A percentile compares a stretch with the other conserved stretches of the same genome.
phyloP scores from a whole-genome alignment of 1,140 invertebrate species.

The Leptonema lineaticorne region DNA sequence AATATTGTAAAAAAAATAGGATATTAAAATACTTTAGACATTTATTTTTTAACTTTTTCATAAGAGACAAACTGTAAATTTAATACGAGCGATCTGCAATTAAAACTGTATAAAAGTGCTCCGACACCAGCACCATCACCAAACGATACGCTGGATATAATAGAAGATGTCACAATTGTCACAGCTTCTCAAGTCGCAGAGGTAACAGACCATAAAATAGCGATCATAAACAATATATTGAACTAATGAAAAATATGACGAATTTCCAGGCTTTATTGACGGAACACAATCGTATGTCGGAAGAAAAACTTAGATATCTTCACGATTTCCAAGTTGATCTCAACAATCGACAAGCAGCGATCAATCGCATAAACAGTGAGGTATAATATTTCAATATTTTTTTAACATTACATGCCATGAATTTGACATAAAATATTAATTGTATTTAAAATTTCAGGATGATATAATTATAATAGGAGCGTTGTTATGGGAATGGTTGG shows the following conservation, averaged over 20 bases:
- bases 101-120: not conserved
- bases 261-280: conserved; percentile 49
- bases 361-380: conserved; percentile 66
- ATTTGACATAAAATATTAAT: not conserved
- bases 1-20: too few relatives aligned
- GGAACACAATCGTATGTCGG: conserved; percentile 58
- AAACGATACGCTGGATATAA: not conserved
- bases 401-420: not conserved
- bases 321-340: conserved; percentile 63
- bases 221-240: not conserved
- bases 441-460: conserved; percentile 45
- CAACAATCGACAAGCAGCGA: conserved; percentile 66
- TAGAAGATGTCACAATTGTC: conserved; percentile 1
- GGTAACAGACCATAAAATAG: conserved; percentile 6
- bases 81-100: not conserved
- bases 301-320: conserved; percentile 55
- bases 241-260: not conserved
- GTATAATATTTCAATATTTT: conserved; percentile 41
- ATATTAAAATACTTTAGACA: not conserved
- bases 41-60: not conserved
- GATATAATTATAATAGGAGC: conserved; percentile 62
- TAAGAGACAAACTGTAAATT: conserved; percentile 13
- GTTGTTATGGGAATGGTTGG: conserved; percentile 71
- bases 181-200: conserved; percentile 30
- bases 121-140: conserved; percentile 22